Conservation (phyloP, 92 coral and sea anemone genomes). For the Siderastrea siderea region DNA sequence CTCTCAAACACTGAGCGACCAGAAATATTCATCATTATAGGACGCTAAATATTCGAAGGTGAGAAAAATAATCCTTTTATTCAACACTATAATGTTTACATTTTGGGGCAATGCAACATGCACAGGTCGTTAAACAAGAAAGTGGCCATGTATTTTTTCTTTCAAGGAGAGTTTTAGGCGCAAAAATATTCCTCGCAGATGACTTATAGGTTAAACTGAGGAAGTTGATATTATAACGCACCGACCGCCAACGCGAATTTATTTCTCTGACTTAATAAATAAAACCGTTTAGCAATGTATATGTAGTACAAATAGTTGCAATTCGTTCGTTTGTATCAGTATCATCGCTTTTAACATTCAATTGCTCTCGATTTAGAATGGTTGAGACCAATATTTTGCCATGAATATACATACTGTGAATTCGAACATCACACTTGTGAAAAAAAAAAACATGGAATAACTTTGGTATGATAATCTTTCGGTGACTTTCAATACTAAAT, state of each 20-base stretch:
- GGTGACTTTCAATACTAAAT: background rate
- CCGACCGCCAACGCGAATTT: background rate
- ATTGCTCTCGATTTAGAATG: background rate
- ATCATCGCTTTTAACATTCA: too few relatives aligned
- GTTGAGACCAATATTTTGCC: background rate
- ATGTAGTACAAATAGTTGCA: too few relatives aligned
- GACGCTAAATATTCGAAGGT: constrained; percentile 12
- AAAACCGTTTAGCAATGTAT: too few relatives aligned
- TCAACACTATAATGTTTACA: background rate
- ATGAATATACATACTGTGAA: background rate
- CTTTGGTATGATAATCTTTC: background rate
- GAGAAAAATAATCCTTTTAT: background rate
- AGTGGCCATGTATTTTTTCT: background rate
- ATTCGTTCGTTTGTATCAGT: too few relatives aligned
- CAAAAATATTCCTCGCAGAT: background rate
- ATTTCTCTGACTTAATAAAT: background rate
- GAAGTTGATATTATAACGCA: background rate
- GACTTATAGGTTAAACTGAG: background rate
- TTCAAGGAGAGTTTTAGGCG: background rate
- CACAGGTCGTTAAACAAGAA: too few relatives aligned
- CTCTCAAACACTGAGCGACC: background rate
- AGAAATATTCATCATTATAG: constrained; percentile 9
- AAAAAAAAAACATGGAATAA: background rate
- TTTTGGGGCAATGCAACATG: background rate
- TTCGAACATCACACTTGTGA: background rate